Percentiles rank a stretch among this genome's conserved stretches.
Conservation (phyloP, 2,113 vertebrate species). For the Campylorhamphus procurvoides region DNA sequence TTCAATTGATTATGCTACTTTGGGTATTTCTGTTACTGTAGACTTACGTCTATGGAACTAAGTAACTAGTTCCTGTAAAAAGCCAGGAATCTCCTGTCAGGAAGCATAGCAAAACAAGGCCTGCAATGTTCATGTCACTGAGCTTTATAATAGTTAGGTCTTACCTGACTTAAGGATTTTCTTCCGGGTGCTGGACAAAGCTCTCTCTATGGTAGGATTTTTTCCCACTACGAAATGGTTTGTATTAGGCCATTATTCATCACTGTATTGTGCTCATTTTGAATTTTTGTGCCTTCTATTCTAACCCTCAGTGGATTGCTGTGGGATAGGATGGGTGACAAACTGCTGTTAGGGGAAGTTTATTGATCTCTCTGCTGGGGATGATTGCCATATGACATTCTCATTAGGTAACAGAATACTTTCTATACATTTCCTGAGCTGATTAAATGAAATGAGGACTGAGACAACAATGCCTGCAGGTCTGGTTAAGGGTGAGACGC, state of each 20-base stretch:
- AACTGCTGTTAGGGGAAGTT: not conserved
- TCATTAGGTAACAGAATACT: not conserved
- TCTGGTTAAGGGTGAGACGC: not conserved
- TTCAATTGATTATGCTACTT: not conserved
- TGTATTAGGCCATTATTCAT: not conserved
- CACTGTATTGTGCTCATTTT: not conserved
- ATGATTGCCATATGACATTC: not conserved
- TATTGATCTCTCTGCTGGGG: not conserved
- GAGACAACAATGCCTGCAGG: not conserved
- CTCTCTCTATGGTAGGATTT: not conserved
- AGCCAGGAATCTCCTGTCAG: not conserved
- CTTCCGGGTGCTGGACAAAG: not conserved
- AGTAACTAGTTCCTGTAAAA: not conserved
- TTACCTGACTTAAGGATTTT: not conserved
- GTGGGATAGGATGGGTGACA: not conserved
- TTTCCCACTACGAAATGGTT: not conserved
- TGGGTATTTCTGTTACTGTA: not conserved
- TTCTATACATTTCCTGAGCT: not conserved
- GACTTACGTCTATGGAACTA: not conserved
- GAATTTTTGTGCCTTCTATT: not conserved
- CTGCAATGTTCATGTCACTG: not conserved
- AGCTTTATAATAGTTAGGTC: not conserved
- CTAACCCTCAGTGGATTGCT: not conserved
- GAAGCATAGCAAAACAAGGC: not conserved
- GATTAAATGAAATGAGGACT: not conserved